Conservation (phyloP, 2,797 vertebrate genomes). For the Malurus leucopterus region DNA sequence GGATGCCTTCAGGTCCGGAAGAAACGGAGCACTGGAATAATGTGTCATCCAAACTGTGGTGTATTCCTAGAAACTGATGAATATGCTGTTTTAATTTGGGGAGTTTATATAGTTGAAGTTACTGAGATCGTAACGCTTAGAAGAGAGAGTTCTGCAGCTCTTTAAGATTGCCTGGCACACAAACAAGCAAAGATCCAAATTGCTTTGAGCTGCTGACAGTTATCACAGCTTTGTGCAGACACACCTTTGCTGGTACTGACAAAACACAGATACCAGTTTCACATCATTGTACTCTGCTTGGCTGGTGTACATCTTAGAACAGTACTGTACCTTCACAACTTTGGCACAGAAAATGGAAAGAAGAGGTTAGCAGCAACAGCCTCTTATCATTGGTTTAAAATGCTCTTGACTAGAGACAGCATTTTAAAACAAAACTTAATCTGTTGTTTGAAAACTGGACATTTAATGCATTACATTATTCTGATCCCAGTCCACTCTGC, state of each 20-base stretch:
- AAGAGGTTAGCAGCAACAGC: neutral
- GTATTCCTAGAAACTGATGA: slow-evolving; percentile 37
- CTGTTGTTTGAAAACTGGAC: neutral
- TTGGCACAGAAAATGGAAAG: neutral
- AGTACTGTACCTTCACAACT: neutral
- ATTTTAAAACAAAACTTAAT: neutral
- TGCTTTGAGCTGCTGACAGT: neutral
- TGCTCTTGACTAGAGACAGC: neutral
- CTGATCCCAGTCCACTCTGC: neutral
- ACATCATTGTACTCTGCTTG: neutral
- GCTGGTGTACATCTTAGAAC: neutral
- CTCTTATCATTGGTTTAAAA: neutral
- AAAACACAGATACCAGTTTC: neutral
- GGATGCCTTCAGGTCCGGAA: slow-evolving; percentile 13
- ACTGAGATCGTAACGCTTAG: neutral
- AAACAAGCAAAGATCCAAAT: neutral
- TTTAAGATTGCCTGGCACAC: neutral
- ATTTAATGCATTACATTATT: neutral
- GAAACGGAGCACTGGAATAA: neutral
- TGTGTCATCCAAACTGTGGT: neutral
- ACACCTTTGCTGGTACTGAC: slow-evolving; percentile 19
- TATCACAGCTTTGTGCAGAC: neutral
- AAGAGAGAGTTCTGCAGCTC: neutral
- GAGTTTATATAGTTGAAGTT: neutral
- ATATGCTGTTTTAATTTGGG: neutral